Percentiles rank a stretch among this genome's conserved stretches.
phyloP scores from a whole-genome alignment of 2,888 invertebrate genomes.

The Patella pellucida region DNA sequence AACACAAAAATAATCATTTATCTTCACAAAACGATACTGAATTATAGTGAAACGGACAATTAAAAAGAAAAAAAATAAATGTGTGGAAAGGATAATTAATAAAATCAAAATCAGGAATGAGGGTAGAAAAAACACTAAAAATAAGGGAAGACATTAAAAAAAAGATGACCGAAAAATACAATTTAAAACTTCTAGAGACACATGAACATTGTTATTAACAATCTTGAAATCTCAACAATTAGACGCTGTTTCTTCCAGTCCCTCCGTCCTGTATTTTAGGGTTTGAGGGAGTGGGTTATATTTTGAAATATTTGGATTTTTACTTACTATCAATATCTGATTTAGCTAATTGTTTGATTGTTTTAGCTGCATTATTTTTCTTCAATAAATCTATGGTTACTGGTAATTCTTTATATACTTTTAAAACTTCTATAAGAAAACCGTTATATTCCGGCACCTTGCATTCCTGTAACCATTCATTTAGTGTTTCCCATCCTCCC shows the following conservation, averaged over 20 bases:
- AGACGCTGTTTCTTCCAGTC: too few relatives aligned
- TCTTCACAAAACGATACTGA: too few relatives aligned
- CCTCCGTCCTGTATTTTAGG: too few relatives aligned
- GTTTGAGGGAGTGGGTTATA: neutral
- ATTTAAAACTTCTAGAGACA: too few relatives aligned
- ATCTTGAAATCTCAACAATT: too few relatives aligned
- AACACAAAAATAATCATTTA: constrained; percentile 61
- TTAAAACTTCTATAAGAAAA: constrained; percentile 87
- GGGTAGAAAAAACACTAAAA: neutral
- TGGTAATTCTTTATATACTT: constrained; percentile 87
- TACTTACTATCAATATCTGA: constrained; percentile 81
- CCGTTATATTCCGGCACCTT: constrained; percentile 88
- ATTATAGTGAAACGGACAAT: too few relatives aligned
- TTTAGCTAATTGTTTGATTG: constrained; percentile 79
- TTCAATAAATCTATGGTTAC: constrained; percentile 91
- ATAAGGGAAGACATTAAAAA: neutral
- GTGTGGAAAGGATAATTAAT: too few relatives aligned
- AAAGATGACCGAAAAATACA: too few relatives aligned
- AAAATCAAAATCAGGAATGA: too few relatives aligned
- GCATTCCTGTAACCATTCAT: constrained; percentile 91
- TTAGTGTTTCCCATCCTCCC: constrained; percentile 92
- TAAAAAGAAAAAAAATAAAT: too few relatives aligned
- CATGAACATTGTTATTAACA: too few relatives aligned
- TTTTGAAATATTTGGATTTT: neutral
- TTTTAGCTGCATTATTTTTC: constrained; percentile 91